Base-by-base conservation (phyloP, 2,888 invertebrate genomes). In the Lysandra bellargus region DNA sequence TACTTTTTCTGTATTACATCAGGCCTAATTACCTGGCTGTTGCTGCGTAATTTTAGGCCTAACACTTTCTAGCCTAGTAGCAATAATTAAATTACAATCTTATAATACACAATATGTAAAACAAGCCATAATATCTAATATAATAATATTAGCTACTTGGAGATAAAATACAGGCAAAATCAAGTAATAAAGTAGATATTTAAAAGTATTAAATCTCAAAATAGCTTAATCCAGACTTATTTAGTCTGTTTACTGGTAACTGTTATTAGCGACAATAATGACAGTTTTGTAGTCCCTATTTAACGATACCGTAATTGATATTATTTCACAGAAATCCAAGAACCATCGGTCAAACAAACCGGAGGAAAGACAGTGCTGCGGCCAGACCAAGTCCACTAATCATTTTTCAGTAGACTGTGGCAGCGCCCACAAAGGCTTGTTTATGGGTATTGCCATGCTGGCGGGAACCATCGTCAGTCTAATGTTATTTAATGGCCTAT, bases 321-420 rank as follows among this genome's bases (percentile, higher is more conserved):
- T 53, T 78, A 78, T 1, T 80, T 83, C 49, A 9, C 78, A 83
- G 82, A 83, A 82, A 74, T 80, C 14, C 33, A 40, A 64, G n/a
- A 44, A 6, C 33, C 76, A 61, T 64, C 78, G 12, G 14, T 57
- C 57, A n/a, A 69, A 74, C 23, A 60, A 86, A 49, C 69, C 81
- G 78, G 87, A 87, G 33, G 80, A 82, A 7, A 83, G 83, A 17
- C 88, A 88, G 79, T 91, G 91, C 81, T 91, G 91, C 79, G 84
- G 85, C 1, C 87, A 90, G 78, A 84, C 88, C 7, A 93, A 91
- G 82, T 91, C 93, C 33, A 92, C 89, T 84, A 95, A 92, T 84
- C 96, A 96, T 84, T 96, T 96, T 88, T 96, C 96, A 1, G 96
- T 97, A 73, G 97, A 97, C 91, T 97, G 97, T 88, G 96, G 96